Evolutionary conservation across 2,888 invertebrate genomes (phyloP).

Genomic region (Rhorus exstirpatorius): DNA sequence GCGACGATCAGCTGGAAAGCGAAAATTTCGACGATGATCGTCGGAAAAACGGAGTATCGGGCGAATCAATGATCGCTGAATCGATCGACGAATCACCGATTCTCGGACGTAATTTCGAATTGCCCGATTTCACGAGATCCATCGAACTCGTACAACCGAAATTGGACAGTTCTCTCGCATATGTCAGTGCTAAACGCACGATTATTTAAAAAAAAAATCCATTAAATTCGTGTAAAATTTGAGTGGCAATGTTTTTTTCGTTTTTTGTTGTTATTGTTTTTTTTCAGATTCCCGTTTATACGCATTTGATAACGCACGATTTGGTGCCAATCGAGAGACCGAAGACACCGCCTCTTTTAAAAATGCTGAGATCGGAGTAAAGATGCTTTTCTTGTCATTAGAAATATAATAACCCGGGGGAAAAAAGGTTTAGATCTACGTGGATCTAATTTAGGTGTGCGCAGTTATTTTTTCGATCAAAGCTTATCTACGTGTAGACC

Average conservation of each 20-base stretch:
- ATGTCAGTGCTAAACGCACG: constrained; percentile 86
- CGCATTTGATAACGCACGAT: constrained; percentile 89
- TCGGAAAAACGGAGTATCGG: neutral
- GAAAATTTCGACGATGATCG: constrained; percentile 17
- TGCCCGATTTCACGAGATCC: constrained; percentile 86
- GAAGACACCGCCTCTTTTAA: constrained; percentile 86
- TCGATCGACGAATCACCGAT: constrained; percentile 85
- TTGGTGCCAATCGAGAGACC: constrained; percentile 88
- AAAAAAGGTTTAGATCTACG: too few relatives aligned
- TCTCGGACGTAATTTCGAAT: constrained; percentile 87
- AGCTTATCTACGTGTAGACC: too few relatives aligned
- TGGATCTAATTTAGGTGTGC: too few relatives aligned
- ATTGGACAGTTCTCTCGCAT: constrained; percentile 89
- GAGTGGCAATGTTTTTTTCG: too few relatives aligned
- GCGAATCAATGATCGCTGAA: constrained; percentile 4
- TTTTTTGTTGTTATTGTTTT: too few relatives aligned
- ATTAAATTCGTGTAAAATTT: neutral
- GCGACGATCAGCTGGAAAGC: constrained; percentile 25
- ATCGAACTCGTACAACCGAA: constrained; percentile 86
- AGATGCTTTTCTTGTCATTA: neutral
- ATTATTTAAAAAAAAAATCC: neutral
- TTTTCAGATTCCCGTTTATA: constrained; percentile 90
- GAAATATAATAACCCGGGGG: too few relatives aligned
- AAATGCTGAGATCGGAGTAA: constrained; percentile 71
- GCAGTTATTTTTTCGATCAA: too few relatives aligned